Percentiles rank a stretch among this genome's conserved stretches.
Evolutionary conservation across 2,113 vertebrate genomes (phyloP).

Genomic region (Callithrix jacchus): DNA sequence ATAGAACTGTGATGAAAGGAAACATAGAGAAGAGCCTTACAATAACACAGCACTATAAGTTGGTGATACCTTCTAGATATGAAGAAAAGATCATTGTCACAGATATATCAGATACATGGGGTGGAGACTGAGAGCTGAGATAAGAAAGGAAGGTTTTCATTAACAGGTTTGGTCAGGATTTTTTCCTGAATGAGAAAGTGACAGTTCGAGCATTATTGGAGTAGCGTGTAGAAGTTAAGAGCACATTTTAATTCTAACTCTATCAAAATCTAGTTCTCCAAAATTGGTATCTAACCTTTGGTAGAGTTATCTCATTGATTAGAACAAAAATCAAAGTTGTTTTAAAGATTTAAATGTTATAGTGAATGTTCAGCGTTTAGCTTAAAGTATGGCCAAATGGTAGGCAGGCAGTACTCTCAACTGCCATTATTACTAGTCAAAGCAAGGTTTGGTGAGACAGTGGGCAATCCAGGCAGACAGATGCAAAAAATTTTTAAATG

Average conservation of each 20-base stretch:
- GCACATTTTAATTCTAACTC: not conserved
- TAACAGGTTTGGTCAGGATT: not conserved
- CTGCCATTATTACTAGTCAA: not conserved
- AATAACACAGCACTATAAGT: not conserved
- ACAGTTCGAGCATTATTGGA: not conserved
- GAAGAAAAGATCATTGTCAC: not conserved
- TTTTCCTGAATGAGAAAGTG: not conserved
- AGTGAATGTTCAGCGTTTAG: not conserved
- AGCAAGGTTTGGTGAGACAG: not conserved
- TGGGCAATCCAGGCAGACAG: not conserved
- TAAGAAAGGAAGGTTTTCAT: not conserved
- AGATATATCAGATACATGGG: not conserved
- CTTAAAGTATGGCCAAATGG: not conserved
- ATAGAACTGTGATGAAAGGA: slow-evolving; percentile 18
- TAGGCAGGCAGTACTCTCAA: not conserved
- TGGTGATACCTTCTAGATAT: not conserved
- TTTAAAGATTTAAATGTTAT: slow-evolving; percentile 14
- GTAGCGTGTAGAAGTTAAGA: not conserved
- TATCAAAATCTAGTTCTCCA: not conserved
- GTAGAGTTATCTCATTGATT: not conserved
- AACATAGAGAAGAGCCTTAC: not conserved
- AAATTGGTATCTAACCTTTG: not conserved
- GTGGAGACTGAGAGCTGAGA: not conserved
- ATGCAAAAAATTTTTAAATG: not conserved
- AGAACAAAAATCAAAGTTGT: not conserved